These are phyloP conservation scores for Montipora efflorescens DNA, from an alignment of 64 coral and sea anemone species.

Conservation along the genomic window DNA sequence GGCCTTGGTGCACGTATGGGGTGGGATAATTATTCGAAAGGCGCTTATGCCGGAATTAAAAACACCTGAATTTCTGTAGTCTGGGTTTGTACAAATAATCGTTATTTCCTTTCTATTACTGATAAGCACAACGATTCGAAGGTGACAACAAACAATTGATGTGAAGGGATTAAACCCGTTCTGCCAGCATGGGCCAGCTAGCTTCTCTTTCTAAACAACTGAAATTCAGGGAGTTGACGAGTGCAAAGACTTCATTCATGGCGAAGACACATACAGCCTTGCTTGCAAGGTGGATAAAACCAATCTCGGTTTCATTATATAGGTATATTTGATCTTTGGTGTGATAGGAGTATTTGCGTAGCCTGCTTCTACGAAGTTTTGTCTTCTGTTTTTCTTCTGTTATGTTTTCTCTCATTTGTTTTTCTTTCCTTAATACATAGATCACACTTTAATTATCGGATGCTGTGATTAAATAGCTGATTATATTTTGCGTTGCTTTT, in stretches of 20 bases:
- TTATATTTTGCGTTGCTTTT: constrained; percentile 37
- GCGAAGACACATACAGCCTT: too few species aligned
- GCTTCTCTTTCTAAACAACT: not conserved
- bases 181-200: too few species aligned
- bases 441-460: constrained; percentile 17
- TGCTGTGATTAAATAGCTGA: constrained; percentile 37
- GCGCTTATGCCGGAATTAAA: not conserved
- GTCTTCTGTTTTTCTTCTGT: not conserved
- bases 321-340: not conserved
- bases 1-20: too few species aligned
- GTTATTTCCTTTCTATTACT: too few species aligned
- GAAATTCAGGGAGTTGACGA: not conserved
- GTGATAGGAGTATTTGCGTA: not conserved
- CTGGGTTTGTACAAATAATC: too few species aligned
- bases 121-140: too few species aligned
- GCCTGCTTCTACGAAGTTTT: not conserved
- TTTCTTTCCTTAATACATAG: not conserved
- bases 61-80: not conserved
- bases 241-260: not conserved
- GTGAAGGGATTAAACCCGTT: too few species aligned
- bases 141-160: too few species aligned
- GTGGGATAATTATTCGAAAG: too few species aligned
- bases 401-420: not conserved
- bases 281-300: too few species aligned
- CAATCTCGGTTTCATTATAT: not conserved